Percentiles rank a stretch among this genome's conserved stretches.
Evolutionary conservation across 2,797 vertebrate genomes (phyloP).

Genomic region (Eospalax fontanierii): DNA sequence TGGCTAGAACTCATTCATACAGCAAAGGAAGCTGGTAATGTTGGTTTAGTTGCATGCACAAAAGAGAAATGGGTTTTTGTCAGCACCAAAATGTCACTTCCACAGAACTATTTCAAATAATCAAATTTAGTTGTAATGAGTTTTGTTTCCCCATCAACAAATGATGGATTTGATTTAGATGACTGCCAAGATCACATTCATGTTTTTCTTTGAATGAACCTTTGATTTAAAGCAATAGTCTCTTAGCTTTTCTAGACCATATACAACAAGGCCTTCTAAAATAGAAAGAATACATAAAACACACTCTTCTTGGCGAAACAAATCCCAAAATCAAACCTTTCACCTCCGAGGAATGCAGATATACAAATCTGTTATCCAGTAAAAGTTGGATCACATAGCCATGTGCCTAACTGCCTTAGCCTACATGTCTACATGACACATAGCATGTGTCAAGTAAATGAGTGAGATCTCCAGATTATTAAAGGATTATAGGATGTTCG

Average conservation of each 20-base stretch:
- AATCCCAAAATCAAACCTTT: neutral
- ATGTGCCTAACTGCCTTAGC: neutral
- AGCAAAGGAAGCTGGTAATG: neutral
- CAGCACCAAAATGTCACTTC: neutral
- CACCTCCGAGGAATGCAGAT: neutral
- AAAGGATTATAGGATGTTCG: neutral
- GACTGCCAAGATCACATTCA: neutral
- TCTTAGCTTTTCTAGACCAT: neutral
- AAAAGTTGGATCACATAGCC: neutral
- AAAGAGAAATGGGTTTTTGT: neutral
- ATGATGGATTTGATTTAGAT: neutral
- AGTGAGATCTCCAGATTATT: neutral
- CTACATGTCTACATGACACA: neutral
- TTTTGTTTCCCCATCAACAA: neutral
- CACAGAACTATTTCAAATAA: neutral
- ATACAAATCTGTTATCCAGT: neutral
- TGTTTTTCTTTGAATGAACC: neutral
- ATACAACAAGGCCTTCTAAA: neutral
- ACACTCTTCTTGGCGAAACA: neutral
- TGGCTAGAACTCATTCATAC: neutral
- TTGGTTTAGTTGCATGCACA: neutral
- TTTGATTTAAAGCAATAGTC: neutral
- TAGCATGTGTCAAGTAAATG: neutral
- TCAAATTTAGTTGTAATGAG: neutral
- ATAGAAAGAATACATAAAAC: neutral